Evolutionary conservation across 1,140 invertebrate genomes (phyloP).

Genomic region (Zaprionus nigranus): DNA sequence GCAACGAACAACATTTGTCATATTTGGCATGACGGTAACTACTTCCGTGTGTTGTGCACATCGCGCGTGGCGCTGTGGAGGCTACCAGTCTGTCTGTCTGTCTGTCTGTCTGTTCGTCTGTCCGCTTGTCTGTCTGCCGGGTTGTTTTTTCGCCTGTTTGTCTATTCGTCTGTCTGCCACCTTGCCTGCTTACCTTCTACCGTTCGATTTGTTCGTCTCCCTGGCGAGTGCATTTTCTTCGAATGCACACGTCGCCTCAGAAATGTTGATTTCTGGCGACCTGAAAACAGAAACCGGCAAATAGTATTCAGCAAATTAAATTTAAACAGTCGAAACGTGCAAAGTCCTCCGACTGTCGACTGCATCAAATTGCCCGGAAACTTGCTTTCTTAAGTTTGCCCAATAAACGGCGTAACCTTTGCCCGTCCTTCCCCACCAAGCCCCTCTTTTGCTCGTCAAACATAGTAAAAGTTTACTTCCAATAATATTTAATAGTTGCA

Average conservation of each 20-base stretch:
- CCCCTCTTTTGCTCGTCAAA: not conserved
- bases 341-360: slow-evolving; percentile 42
- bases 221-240: slow-evolving; percentile 67
- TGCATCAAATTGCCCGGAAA: slow-evolving; percentile 53
- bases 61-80: not conserved
- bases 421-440: not conserved
- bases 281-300: slow-evolving; percentile 61
- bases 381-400: slow-evolving; percentile 45
- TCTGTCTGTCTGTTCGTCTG: not conserved
- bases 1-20: slow-evolving; percentile 67
- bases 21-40: slow-evolving; percentile 81
- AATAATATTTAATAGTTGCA: slow-evolving; percentile 23
- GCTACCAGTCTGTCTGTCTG: not conserved
- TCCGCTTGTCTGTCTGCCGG: not conserved
- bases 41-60: slow-evolving; percentile 65
- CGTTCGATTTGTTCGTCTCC: not conserved
- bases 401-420: slow-evolving; percentile 29
- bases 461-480: slow-evolving; percentile 17
- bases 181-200: not conserved
- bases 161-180: not conserved
- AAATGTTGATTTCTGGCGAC: slow-evolving; percentile 80
- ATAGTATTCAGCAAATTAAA: slow-evolving; percentile 68
- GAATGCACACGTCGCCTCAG: slow-evolving; percentile 68
- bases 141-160: not conserved
- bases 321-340: slow-evolving; percentile 78